Evolutionary conservation across 2,888 invertebrate species (phyloP).

Genomic region (Metellina segmentata): DNA sequence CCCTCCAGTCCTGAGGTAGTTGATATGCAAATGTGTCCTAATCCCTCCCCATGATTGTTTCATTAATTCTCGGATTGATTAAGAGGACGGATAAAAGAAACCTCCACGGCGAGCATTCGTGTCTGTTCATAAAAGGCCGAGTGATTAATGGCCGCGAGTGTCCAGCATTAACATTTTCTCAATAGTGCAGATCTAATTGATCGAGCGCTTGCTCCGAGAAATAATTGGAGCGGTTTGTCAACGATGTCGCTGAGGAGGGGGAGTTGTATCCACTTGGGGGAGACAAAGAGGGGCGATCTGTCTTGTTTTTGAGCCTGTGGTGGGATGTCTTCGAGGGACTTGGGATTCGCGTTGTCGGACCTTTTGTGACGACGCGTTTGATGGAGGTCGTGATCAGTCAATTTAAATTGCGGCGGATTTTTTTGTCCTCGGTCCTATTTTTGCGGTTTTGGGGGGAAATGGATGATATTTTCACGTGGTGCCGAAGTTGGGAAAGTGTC

Average conservation of each 20-base stretch:
- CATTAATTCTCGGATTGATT: slow-evolving; percentile 54
- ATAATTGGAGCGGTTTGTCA: slow-evolving; percentile 68
- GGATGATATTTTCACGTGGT: too few species aligned
- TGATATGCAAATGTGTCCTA: slow-evolving; percentile 56
- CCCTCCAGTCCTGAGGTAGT: background rate
- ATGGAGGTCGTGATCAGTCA: too few species aligned
- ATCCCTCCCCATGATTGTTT: slow-evolving; percentile 61
- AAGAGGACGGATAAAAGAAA: slow-evolving; percentile 24
- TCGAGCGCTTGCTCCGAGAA: slow-evolving; percentile 13
- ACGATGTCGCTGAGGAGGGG: background rate
- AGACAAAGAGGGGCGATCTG: background rate
- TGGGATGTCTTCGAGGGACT: background rate
- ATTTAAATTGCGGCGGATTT: too few species aligned
- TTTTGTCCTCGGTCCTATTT: too few species aligned
- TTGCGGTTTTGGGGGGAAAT: too few species aligned
- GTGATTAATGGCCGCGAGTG: slow-evolving; percentile 40
- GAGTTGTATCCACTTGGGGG: too few species aligned
- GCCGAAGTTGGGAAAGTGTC: too few species aligned
- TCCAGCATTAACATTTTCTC: slow-evolving; percentile 58
- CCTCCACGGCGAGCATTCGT: too few species aligned
- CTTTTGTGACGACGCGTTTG: too few species aligned
- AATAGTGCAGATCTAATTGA: slow-evolving; percentile 64
- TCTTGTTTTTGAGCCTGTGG: background rate
- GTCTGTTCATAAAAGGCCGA: background rate
- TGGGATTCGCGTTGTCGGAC: too few species aligned